Evolutionary conservation across 2,888 invertebrate genomes (phyloP).

Genomic region (Cephus spinipes): DNA sequence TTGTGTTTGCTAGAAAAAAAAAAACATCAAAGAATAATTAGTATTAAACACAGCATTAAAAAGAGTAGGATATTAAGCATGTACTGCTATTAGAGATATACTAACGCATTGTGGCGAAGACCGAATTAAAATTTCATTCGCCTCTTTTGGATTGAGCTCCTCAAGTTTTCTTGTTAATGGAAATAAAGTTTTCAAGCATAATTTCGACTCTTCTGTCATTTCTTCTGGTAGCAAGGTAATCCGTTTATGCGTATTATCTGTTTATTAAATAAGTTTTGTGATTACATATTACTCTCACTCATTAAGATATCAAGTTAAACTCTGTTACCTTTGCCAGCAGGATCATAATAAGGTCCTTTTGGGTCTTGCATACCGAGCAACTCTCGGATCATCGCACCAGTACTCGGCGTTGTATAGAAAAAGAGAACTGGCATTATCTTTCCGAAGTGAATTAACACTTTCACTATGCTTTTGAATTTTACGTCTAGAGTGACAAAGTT

Average conservation of each 20-base stretch:
- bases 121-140: slow-evolving; percentile 83
- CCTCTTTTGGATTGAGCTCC: slow-evolving; percentile 81
- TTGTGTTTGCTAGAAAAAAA: slow-evolving; percentile 36
- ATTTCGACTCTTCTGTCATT: slow-evolving; percentile 76
- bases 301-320: background rate
- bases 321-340: slow-evolving; percentile 66
- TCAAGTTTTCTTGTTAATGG: slow-evolving; percentile 68
- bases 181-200: slow-evolving; percentile 76
- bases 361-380: slow-evolving; percentile 77
- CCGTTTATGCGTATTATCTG: slow-evolving; percentile 77
- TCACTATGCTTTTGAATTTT: slow-evolving; percentile 77
- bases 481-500: slow-evolving; percentile 74
- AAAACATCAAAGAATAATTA: slow-evolving; percentile 9
- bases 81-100: background rate
- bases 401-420: slow-evolving; percentile 78
- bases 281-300: slow-evolving; percentile 1
- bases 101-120: slow-evolving; percentile 75
- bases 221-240: slow-evolving; percentile 82
- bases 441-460: slow-evolving; percentile 82
- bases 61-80: background rate
- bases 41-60: slow-evolving; percentile 8
- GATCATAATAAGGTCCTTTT: slow-evolving; percentile 68
- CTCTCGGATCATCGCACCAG: slow-evolving; percentile 78
- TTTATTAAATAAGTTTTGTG: slow-evolving; percentile 22
- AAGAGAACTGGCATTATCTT: slow-evolving; percentile 83